Evolutionary conservation across 2,113 vertebrate species (phyloP).

Genomic region (Aleadryas rufinucha): DNA sequence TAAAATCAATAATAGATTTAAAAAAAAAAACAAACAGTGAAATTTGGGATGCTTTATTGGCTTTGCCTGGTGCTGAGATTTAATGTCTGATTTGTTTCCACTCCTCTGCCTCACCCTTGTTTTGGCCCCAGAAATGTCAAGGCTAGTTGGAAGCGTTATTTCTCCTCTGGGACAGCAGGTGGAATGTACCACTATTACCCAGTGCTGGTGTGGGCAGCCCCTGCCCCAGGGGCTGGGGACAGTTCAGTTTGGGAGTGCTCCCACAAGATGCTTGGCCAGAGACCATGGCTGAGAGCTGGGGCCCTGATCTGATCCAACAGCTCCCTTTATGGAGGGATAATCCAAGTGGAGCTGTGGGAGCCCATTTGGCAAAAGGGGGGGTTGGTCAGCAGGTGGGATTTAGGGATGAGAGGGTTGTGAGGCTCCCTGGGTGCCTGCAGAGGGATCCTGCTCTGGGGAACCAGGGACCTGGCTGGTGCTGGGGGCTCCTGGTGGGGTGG

Average conservation of each 20-base stretch:
- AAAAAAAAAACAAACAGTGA: too few species aligned
- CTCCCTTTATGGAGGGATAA: not conserved
- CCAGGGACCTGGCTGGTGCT: rapidly evolving
- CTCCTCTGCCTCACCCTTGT: not conserved
- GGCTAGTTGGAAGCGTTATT: not conserved
- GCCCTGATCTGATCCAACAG: not conserved
- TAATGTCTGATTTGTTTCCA: not conserved
- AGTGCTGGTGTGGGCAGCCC: not conserved
- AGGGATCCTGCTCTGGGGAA: too few species aligned
- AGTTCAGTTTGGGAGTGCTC: not conserved
- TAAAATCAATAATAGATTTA: not conserved
- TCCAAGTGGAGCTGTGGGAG: not conserved
- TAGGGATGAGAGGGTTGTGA: not conserved
- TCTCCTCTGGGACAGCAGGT: not conserved
- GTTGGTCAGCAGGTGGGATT: not conserved
- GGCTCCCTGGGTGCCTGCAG: not conserved
- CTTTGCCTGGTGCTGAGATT: not conserved
- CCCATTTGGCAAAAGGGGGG: rapidly evolving
- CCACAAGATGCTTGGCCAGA: not conserved
- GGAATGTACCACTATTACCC: rapidly evolving
- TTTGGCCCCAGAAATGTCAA: not conserved
- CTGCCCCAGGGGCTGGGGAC: not conserved
- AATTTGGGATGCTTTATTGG: not conserved
- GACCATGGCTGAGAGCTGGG: not conserved
- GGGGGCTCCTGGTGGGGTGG: not conserved